Conservation (phyloP, 2,113 vertebrate genomes). For the Gymnorhina tibicen region DNA sequence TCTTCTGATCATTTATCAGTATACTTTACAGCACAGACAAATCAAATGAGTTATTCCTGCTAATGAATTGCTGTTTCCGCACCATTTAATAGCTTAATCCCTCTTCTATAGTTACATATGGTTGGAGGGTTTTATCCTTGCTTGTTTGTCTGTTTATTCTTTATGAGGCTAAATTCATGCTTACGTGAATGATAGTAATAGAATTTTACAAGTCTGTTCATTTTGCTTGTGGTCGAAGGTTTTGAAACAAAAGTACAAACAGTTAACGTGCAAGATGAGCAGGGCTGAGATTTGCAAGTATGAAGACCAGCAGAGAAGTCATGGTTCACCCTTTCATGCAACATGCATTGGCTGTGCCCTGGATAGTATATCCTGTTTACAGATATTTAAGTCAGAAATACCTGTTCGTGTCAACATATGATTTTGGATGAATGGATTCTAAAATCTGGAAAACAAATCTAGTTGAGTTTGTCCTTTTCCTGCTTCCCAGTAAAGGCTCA, state of each 20-base stretch:
- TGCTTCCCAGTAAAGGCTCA: background rate
- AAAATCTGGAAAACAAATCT: background rate
- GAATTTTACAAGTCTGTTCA: background rate
- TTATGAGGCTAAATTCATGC: background rate
- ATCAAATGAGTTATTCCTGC: background rate
- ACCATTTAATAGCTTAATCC: background rate
- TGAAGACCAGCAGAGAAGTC: background rate
- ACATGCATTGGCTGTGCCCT: background rate
- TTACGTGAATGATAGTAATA: background rate
- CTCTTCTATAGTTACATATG: background rate
- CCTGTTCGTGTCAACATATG: background rate
- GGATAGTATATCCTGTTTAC: background rate
- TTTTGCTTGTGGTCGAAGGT: background rate
- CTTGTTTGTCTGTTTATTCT: background rate
- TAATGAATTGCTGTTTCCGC: background rate
- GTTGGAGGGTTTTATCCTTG: background rate
- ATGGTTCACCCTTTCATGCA: background rate
- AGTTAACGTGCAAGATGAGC: background rate
- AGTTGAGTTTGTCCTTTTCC: background rate
- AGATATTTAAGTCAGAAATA: background rate
- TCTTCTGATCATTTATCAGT: background rate
- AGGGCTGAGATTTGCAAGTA: background rate
- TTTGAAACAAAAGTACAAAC: background rate
- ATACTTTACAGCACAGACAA: background rate
- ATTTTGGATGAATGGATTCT: background rate